Evolutionary conservation across 2,888 invertebrate genomes (phyloP), one percentile per base, ranked within the genome.

Genomic region (Globia sparganii): DNA sequence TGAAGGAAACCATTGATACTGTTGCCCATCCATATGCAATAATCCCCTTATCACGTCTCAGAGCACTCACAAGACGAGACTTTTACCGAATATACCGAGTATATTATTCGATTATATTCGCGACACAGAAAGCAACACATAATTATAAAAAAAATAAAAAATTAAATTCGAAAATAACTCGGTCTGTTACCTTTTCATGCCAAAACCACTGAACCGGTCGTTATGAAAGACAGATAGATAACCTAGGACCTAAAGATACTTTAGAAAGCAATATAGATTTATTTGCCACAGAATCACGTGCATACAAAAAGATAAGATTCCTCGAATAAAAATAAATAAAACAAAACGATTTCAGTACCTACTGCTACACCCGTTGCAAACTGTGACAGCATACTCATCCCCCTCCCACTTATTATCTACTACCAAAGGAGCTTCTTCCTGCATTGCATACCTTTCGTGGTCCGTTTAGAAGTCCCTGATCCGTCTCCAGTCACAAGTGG

Each of bases 41-140:
- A 68, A 72, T 68, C 31, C 31, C 28, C 1, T 28, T 31, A 56
- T n/a, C 43, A 65, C 4, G 34, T 18, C 62, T n/a, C 8, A 43
- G 9, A 28, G 18, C 43, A 62, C 18, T 21, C 34, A 46, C 18
- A 18, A 34, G 18, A n/a, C 34, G 15, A 25, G 18, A 9, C 11
- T 66, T 37, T 68, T 56, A n/a, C n/a, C n/a, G n/a, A 40, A 61
- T 49, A 11, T 25, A 53, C n/a, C 1, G 4, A 56, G 53, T 53
- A n/a, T 11, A n/a, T n/a, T n/a, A 56, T 18, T 34, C 31, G 13
- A 8, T 21, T 28, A 59, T 25, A 46, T 37, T 34, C 58, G n/a
- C 15, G 68, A 69, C 28, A 58, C 46, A 2, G 21, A 72, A 46
- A 77, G 31, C 70, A 28, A 78, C 70, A 59, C 28, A n/a, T n/a